Percentiles rank a stretch among this genome's conserved stretches.
Evolutionary conservation across 2,888 invertebrate species (phyloP).

Genomic region (Caradrina kadenii): DNA sequence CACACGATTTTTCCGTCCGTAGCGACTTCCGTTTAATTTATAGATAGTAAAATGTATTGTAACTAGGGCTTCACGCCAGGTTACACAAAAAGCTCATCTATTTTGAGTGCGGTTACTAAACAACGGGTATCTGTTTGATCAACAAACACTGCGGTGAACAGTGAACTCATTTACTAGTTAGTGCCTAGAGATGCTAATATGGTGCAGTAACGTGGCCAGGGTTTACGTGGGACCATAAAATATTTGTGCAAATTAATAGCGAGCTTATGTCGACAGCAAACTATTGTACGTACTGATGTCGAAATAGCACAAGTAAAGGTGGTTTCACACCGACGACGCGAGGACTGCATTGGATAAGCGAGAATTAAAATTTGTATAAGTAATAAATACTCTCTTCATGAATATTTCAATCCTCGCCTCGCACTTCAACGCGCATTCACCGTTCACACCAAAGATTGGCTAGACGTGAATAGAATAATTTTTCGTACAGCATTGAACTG

Average conservation of each 20-base stretch:
- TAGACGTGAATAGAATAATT: no score
- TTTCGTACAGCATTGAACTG: no score
- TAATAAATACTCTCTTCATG: no score
- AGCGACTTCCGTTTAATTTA: constrained; percentile 42
- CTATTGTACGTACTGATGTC: not conserved
- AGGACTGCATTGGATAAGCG: no score
- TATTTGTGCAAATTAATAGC: constrained; percentile 14
- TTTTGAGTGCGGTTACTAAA: constrained; percentile 50
- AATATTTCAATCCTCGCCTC: no score
- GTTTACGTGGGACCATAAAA: constrained; percentile 16
- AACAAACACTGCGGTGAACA: constrained; percentile 54
- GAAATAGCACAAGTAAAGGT: not conserved
- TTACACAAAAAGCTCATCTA: constrained; percentile 49
- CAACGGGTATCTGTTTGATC: constrained; percentile 56
- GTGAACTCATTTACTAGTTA: constrained; percentile 58
- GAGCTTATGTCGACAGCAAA: constrained; percentile 8
- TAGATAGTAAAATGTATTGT: constrained; percentile 42
- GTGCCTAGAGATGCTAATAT: constrained; percentile 43
- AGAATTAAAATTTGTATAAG: no score
- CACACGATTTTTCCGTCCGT: not conserved
- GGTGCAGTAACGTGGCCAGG: constrained; percentile 14
- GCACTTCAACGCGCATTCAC: no score
- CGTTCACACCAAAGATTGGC: no score
- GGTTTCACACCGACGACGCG: no score
- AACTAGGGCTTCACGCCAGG: constrained; percentile 40